Evolutionary conservation across 2,888 invertebrate genomes (phyloP), one percentile per base, ranked within the genome.

Genomic region (Meliscaeva auricollis): DNA sequence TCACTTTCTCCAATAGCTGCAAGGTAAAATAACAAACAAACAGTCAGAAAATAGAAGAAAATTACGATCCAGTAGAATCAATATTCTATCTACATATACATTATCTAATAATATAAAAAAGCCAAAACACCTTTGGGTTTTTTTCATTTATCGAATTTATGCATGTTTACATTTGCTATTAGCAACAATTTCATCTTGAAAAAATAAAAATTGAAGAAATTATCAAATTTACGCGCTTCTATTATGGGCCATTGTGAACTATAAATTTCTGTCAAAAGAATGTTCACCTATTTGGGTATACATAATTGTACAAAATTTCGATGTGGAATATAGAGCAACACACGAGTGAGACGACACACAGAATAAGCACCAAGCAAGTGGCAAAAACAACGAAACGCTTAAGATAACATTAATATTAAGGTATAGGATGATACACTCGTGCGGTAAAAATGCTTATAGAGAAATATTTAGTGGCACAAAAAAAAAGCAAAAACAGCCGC

Each of bases 1-100:
- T 84, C 84, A 84, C 75, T 80, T 80, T 75, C 80, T 60, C 70
- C 73, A 83, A 54, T 66, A 76, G 58, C 50, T 70, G 9, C 56
- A 56, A 70, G 41, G 70, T 69, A 79, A 60, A 66, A 50, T 50
- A 66, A 66, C 66, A 75, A 66, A 66, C 54, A 58, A 46, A 3
- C 41, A 70, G 73, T 73, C 64, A 50, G 20, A 50, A 20, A 20
- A 26, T 17, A 64, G 13, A 38, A 38, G 38, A 58, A 60, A 56
- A 54, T 4, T n/a, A 26, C 22, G 11, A 32, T 22, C n/a, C 35
- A 50, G 5, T 50, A 0, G 35, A 66, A 66, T 50, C 11, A 26
- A 26, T 9, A 26, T 32, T 15, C 64, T n/a, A 4, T 30, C 46
- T 26, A n/a, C 41, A 7, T 11, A 38, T 8, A 41, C 13, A 41